Conservation (phyloP, 2,888 invertebrate species). For the Scaptomyza polygonia region DNA sequence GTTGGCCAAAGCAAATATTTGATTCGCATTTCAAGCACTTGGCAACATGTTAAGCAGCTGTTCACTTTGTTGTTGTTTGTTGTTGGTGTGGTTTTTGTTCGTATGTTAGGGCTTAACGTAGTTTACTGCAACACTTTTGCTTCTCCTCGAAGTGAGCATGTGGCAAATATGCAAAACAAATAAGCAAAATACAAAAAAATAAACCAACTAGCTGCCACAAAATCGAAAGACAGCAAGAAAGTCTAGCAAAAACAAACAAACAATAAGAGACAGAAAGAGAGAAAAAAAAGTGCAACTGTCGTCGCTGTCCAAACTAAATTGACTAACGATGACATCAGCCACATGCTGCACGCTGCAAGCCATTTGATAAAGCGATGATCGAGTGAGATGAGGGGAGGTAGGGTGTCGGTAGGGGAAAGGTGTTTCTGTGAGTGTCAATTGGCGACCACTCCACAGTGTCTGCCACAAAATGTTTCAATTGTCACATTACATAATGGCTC, state of each 20-base stretch:
- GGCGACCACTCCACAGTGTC: constrained; percentile 28
- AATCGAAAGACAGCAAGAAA: constrained; percentile 35
- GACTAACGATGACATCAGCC: constrained; percentile 55
- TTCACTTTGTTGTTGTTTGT: constrained; percentile 17
- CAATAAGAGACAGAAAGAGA: background rate
- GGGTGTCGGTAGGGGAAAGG: background rate
- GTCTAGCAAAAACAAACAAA: background rate
- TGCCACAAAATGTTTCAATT: constrained; percentile 41
- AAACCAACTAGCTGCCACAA: constrained; percentile 39
- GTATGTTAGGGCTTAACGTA: constrained; percentile 32
- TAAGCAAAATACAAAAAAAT: constrained; percentile 25
- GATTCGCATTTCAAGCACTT: constrained; percentile 40
- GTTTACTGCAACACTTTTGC: constrained; percentile 13
- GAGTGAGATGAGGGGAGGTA: background rate
- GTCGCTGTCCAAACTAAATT: constrained; percentile 32
- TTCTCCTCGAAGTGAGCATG: constrained; percentile 37
- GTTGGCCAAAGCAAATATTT: constrained; percentile 54
- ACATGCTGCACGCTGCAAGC: constrained; percentile 32
- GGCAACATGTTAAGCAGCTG: constrained; percentile 49
- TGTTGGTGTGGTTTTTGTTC: too few species aligned
- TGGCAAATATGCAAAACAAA: constrained; percentile 61
- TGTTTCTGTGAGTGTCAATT: constrained; percentile 43
- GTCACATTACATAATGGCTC: constrained; percentile 51
- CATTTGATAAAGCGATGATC: constrained; percentile 41
- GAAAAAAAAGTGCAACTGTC: constrained; percentile 32